Conservation (phyloP, 2,888 invertebrate species). For the Ecliptopera silaceata region DNA sequence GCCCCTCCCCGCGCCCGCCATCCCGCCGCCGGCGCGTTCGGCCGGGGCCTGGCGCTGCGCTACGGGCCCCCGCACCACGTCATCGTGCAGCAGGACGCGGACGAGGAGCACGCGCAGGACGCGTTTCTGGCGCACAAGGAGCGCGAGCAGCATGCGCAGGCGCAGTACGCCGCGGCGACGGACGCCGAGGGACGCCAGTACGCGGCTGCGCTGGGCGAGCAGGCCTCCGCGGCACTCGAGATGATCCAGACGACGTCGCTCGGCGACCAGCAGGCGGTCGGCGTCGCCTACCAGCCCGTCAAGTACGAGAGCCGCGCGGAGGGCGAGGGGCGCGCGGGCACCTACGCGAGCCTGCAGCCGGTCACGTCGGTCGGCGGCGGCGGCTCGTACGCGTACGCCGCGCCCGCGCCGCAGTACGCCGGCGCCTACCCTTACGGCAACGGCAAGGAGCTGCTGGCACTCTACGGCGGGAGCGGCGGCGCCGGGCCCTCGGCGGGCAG, state of each 20-base stretch:
- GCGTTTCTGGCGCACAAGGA: constrained; percentile 57
- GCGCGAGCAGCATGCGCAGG: background rate
- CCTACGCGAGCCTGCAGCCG: constrained; percentile 83
- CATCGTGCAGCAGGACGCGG: constrained; percentile 62
- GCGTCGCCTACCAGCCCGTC: constrained; percentile 71
- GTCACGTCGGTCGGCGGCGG: constrained; percentile 76
- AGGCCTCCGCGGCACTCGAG: constrained; percentile 60
- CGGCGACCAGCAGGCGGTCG: constrained; percentile 68
- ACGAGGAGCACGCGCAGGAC: constrained; percentile 54
- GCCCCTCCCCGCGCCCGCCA: background rate
- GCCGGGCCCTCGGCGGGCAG: constrained; percentile 47
- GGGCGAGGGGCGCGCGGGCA: constrained; percentile 67
- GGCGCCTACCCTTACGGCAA: constrained; percentile 53
- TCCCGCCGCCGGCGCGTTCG: constrained; percentile 43
- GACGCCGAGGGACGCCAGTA: constrained; percentile 60
- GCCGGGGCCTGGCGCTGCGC: constrained; percentile 59
- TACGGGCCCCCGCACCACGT: constrained; percentile 68
- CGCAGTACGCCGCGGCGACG: constrained; percentile 54
- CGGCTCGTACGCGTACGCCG: constrained; percentile 48
- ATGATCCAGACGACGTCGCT: constrained; percentile 70
- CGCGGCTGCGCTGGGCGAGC: constrained; percentile 57
- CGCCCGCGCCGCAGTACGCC: constrained; percentile 61
- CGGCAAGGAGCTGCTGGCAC: constrained; percentile 35
- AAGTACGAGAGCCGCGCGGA: constrained; percentile 75
- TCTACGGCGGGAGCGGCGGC: constrained; percentile 37